Evolutionary conservation across 1,140 invertebrate species (phyloP), one percentile per base, ranked within the genome.

Genomic region (Hylaeus anthracinus): DNA sequence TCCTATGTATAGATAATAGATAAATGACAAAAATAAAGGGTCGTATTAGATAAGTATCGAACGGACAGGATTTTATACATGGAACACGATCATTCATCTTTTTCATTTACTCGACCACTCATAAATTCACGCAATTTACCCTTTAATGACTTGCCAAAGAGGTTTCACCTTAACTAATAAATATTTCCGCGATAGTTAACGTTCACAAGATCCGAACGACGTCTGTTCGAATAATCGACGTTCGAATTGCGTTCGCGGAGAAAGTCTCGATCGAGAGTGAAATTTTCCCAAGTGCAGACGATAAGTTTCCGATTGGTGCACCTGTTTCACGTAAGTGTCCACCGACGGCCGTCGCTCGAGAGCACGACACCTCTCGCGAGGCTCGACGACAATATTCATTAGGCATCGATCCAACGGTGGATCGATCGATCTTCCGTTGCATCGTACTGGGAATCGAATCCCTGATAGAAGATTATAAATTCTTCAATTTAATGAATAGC

Each of bases 271-370:
- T 41, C 6, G 56, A 39, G 48, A 56, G 39, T 48, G 15, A 66
- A 41, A 58, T 58, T 58, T 37, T 5, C 15, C 8, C 8, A 63
- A 2, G 65, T 43, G 51, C 74, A 51, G 53, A 67, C 8, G 37
- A 73, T 74, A 53, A 58, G 12, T 15, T 48, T 2, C 0, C 37
- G 26, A 39, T 58, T 66, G 51, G 61, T 73, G 70, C 85, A 89
- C 89, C 88, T 91, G 89, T 83, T 82, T 77, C 77, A 75, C 78
- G 80, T 82, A 88, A 72, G 82, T 56, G 70, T 67, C 71, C 65
- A 86, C 88, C 90, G 90, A 79, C 90, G 90, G 90, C 90, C 90
- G 90, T 91, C 90, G 90, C 89, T 87, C 61, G 72, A 83, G 78
- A 55, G 81, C 77, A 45, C 63, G 48, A 80, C 6, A 12, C 76